Conservation (phyloP, 2,888 invertebrate genomes). For the Megalurothrips usitatus region DNA sequence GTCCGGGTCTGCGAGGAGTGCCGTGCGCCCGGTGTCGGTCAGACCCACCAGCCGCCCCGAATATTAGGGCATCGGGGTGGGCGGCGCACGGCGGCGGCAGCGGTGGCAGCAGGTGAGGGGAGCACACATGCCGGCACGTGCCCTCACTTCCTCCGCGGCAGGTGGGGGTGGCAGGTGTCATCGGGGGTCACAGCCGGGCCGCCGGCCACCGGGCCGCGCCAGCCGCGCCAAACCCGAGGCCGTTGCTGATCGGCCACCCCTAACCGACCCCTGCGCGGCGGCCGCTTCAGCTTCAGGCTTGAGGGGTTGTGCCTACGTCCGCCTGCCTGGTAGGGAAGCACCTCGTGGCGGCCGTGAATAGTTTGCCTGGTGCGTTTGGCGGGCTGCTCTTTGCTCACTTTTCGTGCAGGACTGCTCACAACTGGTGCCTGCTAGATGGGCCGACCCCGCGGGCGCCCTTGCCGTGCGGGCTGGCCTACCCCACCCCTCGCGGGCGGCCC, state of each 20-base stretch:
- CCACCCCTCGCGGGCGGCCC: too few relatives aligned
- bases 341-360: too few relatives aligned
- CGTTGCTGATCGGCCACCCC: not conserved
- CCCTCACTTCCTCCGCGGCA: not conserved
- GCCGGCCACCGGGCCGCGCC: not conserved
- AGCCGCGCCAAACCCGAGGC: not conserved
- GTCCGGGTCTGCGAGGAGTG: too few relatives aligned
- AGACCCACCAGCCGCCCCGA: slow-evolving; percentile 3
- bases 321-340: too few relatives aligned
- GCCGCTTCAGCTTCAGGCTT: not conserved
- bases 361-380: too few relatives aligned
- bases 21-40: not conserved
- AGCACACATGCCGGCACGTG: not conserved
- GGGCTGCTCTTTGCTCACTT: too few relatives aligned
- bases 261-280: not conserved
- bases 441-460: not conserved
- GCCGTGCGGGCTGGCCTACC: not conserved
- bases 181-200: not conserved
- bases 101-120: not conserved
- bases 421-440: too few relatives aligned
- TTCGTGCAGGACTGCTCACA: too few relatives aligned
- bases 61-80: slow-evolving; percentile 13
- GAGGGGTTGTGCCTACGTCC: too few relatives aligned
- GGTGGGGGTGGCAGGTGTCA: slow-evolving; percentile 23
- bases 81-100: too few relatives aligned